These are phyloP conservation scores for Drosophila burlai DNA, from an alignment of 1,140 invertebrate species.

Conservation along the genomic window DNA sequence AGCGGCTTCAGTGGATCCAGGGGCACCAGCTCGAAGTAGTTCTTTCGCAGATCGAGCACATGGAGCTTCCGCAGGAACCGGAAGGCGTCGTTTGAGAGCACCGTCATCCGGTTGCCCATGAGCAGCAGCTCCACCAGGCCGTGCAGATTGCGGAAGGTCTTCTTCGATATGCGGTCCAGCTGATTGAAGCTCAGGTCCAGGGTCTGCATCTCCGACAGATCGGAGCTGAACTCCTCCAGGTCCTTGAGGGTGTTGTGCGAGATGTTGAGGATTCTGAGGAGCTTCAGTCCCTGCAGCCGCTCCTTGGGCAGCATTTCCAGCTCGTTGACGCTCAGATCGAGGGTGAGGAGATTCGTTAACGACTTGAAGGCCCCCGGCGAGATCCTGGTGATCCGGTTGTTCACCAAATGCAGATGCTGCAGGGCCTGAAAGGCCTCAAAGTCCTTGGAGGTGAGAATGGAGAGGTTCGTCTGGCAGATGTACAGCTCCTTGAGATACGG, in stretches of 20 bases:
- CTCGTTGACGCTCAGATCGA: constrained; percentile 94
- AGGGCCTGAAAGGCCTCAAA: constrained; percentile 94
- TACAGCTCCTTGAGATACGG: constrained; percentile 92
- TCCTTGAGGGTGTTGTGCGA: constrained; percentile 93
- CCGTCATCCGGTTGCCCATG: constrained; percentile 93
- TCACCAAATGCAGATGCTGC: constrained; percentile 90
- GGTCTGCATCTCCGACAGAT: constrained; percentile 91
- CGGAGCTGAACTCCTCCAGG: constrained; percentile 92
- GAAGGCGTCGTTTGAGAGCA: constrained; percentile 92
- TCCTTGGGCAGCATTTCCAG: constrained; percentile 94
- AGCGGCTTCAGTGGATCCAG: constrained; percentile 91
- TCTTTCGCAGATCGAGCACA: constrained; percentile 93
- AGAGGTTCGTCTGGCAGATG: constrained; percentile 93
- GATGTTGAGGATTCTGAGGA: constrained; percentile 91
- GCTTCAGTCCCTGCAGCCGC: constrained; percentile 91
- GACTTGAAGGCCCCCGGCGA: constrained; percentile 94
- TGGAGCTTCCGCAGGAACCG: constrained; percentile 91
- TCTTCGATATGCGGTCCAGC: constrained; percentile 91
- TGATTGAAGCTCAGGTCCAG: constrained; percentile 94
- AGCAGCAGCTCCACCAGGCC: constrained; percentile 92
- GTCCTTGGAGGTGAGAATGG: constrained; percentile 93
- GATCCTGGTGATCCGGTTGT: constrained; percentile 92
- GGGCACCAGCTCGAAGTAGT: constrained; percentile 93
- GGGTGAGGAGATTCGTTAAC: constrained; percentile 90
- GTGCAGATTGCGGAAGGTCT: constrained; percentile 90